Base-by-base conservation (phyloP, 2,888 invertebrate genomes). In the Meiosimyza platycephala region DNA sequence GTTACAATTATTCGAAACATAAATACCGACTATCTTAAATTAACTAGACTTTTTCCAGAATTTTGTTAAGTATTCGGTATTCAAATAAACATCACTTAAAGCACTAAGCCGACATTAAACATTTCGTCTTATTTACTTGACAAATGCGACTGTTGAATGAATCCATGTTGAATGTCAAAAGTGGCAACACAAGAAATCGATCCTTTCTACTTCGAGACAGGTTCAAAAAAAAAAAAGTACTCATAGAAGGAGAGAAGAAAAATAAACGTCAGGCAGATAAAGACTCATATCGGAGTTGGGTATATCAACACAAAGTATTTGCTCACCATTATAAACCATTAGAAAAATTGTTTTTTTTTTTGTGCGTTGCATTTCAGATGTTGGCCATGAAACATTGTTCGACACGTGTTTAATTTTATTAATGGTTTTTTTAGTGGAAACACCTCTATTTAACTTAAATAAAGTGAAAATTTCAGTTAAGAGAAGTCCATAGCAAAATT, bases 401-500 rank as follows among this genome's bases (percentile, higher is more conserved):
- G 75, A 70, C 69, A 72, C 74, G 72, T 71, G 73, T 75, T 75
- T 74, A 75, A 75, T 75, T 75, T 74, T 75, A 75, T 75, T 75
- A 75, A 75, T 75, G 74, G 73, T 62, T 65, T 40, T n/a, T 40
- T 9, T 40, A 40, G 40, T 7, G 9, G 40, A 40, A 40, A 40
- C 40, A 40, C 40, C 40, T 40, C 9, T 40, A 40, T 40, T 40
- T 40, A 40, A 9, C 40, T 40, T 40, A 9, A 40, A 9, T 28
- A 28, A 28, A 28, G 28, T 28, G 28, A 28, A n/a, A n/a, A n/a
- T n/a, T n/a, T n/a, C n/a, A n/a, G n/a, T n/a, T n/a, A n/a, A n/a
- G n/a, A n/a, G n/a, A n/a, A 22, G 22, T 22, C 2, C 22, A 22
- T 22, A 2, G 22, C 22, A 22, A 40, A 40, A 9, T 40, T 40